Evolutionary conservation across 2,797 vertebrate species (phyloP).

Genomic region (Enteromius thamalakanensis): DNA sequence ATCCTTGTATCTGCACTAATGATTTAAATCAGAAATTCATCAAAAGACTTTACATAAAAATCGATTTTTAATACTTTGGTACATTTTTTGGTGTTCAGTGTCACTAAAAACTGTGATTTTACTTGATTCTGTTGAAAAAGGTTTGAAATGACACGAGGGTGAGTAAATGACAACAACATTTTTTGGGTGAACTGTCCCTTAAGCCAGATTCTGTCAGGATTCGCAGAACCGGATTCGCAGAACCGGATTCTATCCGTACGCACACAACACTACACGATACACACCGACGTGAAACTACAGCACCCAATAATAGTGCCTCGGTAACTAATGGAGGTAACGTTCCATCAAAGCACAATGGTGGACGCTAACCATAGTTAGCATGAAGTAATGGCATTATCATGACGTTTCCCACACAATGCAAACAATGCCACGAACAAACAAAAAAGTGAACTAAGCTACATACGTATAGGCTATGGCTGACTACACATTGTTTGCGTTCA

Average conservation of each 20-base stretch:
- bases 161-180: background rate
- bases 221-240: constrained; percentile 13
- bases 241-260: constrained; percentile 44
- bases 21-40: no score
- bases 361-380: constrained; percentile 70
- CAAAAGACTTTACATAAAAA: background rate
- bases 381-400: constrained; percentile 75
- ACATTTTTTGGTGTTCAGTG: background rate
- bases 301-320: constrained; percentile 69
- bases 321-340: constrained; percentile 65
- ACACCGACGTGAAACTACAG: constrained; percentile 74
- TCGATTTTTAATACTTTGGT: background rate
- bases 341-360: constrained; percentile 77
- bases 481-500: constrained; percentile 48
- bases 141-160: background rate
- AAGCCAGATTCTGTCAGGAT: constrained; percentile 22
- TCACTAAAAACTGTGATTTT: background rate
- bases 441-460: constrained; percentile 60
- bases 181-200: background rate
- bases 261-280: constrained; percentile 69
- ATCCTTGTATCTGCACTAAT: background rate
- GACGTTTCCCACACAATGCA: constrained; percentile 66
- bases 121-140: background rate
- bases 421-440: constrained; percentile 60
- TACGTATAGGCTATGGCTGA: constrained; percentile 51